Conservation (phyloP, 2,888 invertebrate species). For the Glyphotaelius pellucidus region DNA sequence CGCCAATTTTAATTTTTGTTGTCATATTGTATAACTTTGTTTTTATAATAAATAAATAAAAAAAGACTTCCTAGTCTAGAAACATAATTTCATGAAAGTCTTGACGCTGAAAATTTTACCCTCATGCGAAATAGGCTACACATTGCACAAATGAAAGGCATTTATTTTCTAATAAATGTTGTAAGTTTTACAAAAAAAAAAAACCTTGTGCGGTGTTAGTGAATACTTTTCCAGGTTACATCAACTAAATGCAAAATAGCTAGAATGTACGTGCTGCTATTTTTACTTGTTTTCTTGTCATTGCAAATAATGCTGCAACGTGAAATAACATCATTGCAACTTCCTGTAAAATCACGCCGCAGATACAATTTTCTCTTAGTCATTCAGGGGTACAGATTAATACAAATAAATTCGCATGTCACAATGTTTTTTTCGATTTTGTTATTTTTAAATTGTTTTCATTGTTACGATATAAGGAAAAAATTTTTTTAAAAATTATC, state of each 20-base stretch:
- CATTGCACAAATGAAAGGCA: neutral
- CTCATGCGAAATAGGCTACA: no score
- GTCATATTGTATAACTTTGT: no score
- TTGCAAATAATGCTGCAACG: neutral
- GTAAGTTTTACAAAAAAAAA: neutral
- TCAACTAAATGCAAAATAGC: neutral
- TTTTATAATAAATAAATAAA: no score
- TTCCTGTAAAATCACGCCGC: neutral
- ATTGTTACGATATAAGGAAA: neutral
- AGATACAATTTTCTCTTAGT: neutral
- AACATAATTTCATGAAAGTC: no score
- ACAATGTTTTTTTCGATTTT: no score
- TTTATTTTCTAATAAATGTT: neutral
- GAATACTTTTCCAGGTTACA: neutral
- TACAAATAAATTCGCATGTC: no score
- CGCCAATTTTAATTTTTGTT: no score
- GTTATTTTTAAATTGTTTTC: neutral
- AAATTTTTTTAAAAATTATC: no score
- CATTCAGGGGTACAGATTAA: neutral
- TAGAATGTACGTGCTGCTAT: neutral
- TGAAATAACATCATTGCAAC: neutral
- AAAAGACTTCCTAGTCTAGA: no score
- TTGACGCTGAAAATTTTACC: no score
- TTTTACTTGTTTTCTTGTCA: neutral
- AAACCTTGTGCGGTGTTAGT: neutral